phyloP scores from a whole-genome alignment of 2,113 vertebrate genomes.

The Tauraco erythrolophus region DNA sequence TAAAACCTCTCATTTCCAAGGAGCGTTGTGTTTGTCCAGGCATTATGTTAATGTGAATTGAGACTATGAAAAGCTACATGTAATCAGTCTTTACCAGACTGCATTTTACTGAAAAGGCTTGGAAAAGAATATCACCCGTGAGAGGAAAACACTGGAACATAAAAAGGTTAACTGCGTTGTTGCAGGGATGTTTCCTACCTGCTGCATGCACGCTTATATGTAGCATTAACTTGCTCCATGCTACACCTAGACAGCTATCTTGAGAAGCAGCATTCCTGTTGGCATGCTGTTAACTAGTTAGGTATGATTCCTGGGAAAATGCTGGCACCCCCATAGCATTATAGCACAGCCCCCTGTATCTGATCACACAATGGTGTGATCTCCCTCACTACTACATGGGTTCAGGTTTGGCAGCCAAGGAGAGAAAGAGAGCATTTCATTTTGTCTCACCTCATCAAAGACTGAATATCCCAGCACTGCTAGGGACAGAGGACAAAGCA shows the following conservation, averaged over 20 bases:
- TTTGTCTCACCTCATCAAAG: not conserved
- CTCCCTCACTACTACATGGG: not conserved
- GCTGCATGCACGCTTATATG: fast-evolving
- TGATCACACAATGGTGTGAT: not conserved
- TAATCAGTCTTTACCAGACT: not conserved
- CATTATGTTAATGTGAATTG: not conserved
- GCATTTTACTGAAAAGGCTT: not conserved
- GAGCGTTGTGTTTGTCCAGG: not conserved
- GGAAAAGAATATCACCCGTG: not conserved
- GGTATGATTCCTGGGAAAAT: not conserved
- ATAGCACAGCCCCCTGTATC: not conserved
- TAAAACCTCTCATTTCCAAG: not conserved
- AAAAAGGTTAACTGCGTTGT: not conserved
- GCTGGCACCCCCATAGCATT: not conserved
- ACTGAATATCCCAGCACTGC: not conserved
- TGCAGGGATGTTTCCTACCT: not conserved
- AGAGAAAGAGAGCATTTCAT: not conserved
- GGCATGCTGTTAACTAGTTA: not conserved
- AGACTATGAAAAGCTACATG: not conserved
- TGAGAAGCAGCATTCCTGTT: not conserved
- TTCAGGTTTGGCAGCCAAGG: not conserved
- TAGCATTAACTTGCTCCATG: not conserved
- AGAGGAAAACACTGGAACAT: not conserved
- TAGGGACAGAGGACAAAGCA: not conserved
- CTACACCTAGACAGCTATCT: not conserved